Conservation (phyloP, 2,797 vertebrate species). For the Loris lydekkerianus region DNA sequence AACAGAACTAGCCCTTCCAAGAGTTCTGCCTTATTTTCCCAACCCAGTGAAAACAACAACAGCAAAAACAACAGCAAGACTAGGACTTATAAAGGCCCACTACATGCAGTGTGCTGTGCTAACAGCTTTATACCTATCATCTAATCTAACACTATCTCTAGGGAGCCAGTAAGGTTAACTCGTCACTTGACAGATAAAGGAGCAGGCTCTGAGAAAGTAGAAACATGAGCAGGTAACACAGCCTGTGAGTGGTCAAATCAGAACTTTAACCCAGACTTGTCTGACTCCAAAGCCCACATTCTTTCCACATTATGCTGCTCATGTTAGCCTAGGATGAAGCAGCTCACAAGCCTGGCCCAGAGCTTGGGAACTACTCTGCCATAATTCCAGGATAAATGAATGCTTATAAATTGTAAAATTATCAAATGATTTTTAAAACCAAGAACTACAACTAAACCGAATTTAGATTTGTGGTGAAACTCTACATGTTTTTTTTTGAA, state of each 20-base stretch:
- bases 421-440: background rate
- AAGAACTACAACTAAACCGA: background rate
- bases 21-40: background rate
- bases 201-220: background rate
- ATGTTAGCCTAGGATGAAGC: background rate
- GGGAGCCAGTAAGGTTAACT: background rate
- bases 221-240: background rate
- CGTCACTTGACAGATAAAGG: background rate
- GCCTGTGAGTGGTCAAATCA: background rate
- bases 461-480: background rate
- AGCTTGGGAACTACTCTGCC: background rate
- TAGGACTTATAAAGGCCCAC: constrained; percentile 15
- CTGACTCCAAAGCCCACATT: background rate
- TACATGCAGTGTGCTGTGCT: background rate
- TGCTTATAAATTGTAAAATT: background rate
- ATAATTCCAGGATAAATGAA: background rate
- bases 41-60: background rate
- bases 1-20: background rate
- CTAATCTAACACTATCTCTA: background rate
- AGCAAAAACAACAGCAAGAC: constrained; percentile 7
- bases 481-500: background rate
- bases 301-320: background rate
- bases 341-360: background rate
- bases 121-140: background rate
- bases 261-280: background rate